phyloP scores from a whole-genome alignment of 2,888 invertebrate species.

The Tenodera sinensis region DNA sequence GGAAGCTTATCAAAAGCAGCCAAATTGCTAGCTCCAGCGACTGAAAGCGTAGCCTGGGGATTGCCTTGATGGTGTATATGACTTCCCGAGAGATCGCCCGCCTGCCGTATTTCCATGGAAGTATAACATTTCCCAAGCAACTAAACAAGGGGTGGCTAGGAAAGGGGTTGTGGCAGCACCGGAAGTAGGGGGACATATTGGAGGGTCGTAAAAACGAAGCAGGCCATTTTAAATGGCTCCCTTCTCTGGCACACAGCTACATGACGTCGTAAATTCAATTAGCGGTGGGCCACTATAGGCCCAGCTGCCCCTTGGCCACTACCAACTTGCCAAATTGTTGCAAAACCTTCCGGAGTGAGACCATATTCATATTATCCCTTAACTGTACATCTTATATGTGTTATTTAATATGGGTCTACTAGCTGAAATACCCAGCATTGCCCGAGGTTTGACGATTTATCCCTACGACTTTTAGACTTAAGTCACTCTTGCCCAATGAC shows the following conservation, averaged over 20 bases:
- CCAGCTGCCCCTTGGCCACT: not conserved
- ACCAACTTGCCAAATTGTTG: not conserved
- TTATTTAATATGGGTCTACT: no score
- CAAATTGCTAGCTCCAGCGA: not conserved
- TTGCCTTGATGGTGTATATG: constrained; percentile 20
- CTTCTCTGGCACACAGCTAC: constrained; percentile 9
- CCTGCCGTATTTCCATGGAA: not conserved
- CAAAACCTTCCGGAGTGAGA: not conserved
- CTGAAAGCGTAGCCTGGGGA: not conserved
- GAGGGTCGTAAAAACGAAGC: constrained; percentile 25
- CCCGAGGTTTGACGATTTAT: no score
- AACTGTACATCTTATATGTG: not conserved
- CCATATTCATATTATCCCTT: not conserved
- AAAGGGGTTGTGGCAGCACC: not conserved
- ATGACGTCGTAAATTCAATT: constrained; percentile 28
- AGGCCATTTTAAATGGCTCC: constrained; percentile 23
- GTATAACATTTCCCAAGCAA: constrained; percentile 11
- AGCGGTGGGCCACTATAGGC: constrained; percentile 15
- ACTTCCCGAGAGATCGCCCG: constrained; percentile 12
- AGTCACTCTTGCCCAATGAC: no score
- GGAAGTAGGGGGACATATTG: constrained; percentile 13
- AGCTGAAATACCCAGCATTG: no score
- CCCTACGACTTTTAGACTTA: no score
- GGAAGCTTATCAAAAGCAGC: not conserved
- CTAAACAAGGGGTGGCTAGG: constrained; percentile 20